Evolutionary conservation across 2,888 invertebrate species (phyloP), one percentile per base, ranked within the genome.

Genomic region (Ptychoptera albimana): DNA sequence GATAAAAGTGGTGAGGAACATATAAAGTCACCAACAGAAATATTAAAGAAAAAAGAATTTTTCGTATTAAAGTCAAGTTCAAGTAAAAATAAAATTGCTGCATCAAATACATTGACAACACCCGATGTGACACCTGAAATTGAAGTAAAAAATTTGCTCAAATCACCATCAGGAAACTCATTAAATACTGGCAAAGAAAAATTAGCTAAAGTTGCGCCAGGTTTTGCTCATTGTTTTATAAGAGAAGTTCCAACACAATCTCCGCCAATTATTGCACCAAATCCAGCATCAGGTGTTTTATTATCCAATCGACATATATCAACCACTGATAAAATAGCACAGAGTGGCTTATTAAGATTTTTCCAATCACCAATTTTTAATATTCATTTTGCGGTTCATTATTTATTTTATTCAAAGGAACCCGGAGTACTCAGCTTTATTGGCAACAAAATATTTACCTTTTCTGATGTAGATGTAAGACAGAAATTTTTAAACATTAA

Each of bases 281-380:
- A 53, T 53, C 38, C 39, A 42, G 10, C 46, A 42, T 2, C 46
- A 34, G 45, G 50, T 48, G 23, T 23, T 3, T 7, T 23, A 7
- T 5, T 7, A 5, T 23, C 23, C 7, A 23, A 23, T 23, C 23
- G 23, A 23, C 23, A 23, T 23, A 23, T 23, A 23, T 23, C 23
- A 23, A 61, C 57, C 54, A 56, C 56, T 49, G 64, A 64, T 51
- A 60, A 60, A 44, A 63, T 14, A 31, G 35, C 34, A 15, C 59
- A 62, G 43, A 63, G 61, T 49, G 66, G 66, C 14, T 52, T 66
- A 12, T 49, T 66, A 50, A 54, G 98, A 57, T 75, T 98, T 58
- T 92, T 98, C 64, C 94, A 98, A 69, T 94, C 96, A 56, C 92
- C 91, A 69, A 77, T 94, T 56, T 93, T 98, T 69, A 93, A 96